These are phyloP conservation scores for Eleginops maclovinus DNA, from an alignment of 2,113 vertebrate genomes.

Conservation along the genomic window DNA sequence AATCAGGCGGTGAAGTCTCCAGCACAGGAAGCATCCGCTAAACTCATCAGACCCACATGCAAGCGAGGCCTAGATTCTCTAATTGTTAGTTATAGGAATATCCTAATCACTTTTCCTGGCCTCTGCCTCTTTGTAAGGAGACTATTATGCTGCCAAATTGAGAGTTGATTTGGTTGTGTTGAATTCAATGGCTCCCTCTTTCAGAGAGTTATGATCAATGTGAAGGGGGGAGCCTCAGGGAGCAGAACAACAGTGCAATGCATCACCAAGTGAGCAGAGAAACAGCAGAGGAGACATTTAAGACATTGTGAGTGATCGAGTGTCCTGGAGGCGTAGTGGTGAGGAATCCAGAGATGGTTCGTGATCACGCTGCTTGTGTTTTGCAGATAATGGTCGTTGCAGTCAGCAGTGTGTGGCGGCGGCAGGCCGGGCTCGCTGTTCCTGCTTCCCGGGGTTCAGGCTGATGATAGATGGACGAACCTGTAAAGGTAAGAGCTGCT, in stretches of 20 bases:
- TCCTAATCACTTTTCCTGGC: slow-evolving; percentile 17
- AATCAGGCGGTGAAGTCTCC: not conserved
- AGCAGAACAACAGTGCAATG: not conserved
- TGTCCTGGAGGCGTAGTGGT: slow-evolving; percentile 11
- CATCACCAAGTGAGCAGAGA: slow-evolving; percentile 16
- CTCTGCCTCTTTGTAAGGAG: slow-evolving; percentile 32
- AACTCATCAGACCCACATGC: slow-evolving; percentile 36
- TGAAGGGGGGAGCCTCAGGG: not conserved
- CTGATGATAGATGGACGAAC: slow-evolving; percentile 86
- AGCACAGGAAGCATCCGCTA: slow-evolving; percentile 47
- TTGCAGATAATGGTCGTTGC: slow-evolving; percentile 87
- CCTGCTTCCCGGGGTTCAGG: slow-evolving; percentile 89
- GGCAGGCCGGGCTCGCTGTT: slow-evolving; percentile 82
- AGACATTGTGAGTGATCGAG: slow-evolving; percentile 13
- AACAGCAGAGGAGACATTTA: slow-evolving; percentile 11
- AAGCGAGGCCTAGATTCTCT: slow-evolving; percentile 23
- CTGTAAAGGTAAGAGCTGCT: slow-evolving; percentile 88
- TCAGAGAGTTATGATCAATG: slow-evolving; percentile 3
- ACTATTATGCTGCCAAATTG: slow-evolving; percentile 41
- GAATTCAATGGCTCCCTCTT: slow-evolving; percentile 10
- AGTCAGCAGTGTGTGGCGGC: slow-evolving; percentile 84
- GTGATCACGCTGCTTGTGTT: slow-evolving; percentile 30
- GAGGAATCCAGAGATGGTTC: slow-evolving; percentile 4
- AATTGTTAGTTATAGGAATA: slow-evolving; percentile 29
- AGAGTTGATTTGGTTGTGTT: slow-evolving; percentile 42